These are phyloP conservation scores for Actinernus sp. DNA, from an alignment of 92 coral and sea anemone species.

Conservation along the genomic window DNA sequence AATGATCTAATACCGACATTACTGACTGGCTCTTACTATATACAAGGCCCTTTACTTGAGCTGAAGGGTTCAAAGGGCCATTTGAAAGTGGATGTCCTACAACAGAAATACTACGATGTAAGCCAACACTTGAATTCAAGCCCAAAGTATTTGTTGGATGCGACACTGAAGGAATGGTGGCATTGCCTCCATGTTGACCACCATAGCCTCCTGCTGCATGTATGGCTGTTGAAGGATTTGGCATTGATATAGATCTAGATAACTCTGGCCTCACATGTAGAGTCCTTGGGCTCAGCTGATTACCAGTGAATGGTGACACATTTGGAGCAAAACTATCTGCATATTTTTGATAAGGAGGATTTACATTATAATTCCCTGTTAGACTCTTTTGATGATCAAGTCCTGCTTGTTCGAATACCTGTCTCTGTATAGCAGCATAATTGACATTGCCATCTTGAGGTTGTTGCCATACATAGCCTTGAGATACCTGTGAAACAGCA, in stretches of 20 bases:
- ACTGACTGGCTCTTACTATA: slow-evolving; percentile 71
- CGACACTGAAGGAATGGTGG: slow-evolving; percentile 9
- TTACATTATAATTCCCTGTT: slow-evolving; percentile 55
- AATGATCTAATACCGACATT: slow-evolving; percentile 80
- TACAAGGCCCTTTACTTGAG: slow-evolving; percentile 1
- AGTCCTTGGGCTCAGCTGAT: slow-evolving; percentile 60
- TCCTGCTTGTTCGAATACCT: slow-evolving; percentile 81
- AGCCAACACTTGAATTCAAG: slow-evolving; percentile 6
- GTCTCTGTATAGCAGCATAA: slow-evolving; percentile 66
- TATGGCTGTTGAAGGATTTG: slow-evolving; percentile 42
- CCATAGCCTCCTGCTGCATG: too few relatives aligned
- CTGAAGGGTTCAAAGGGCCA: slow-evolving; percentile 68
- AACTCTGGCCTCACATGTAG: slow-evolving; percentile 57
- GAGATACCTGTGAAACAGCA: slow-evolving; percentile 51
- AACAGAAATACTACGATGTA: slow-evolving; percentile 28
- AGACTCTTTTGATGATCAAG: slow-evolving; percentile 62
- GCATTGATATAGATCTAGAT: slow-evolving; percentile 79
- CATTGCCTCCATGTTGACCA: slow-evolving; percentile 21
- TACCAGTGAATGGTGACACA: slow-evolving; percentile 92
- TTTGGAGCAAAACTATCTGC: slow-evolving; percentile 84
- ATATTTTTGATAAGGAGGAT: slow-evolving; percentile 61
- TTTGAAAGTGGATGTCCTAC: slow-evolving; percentile 46
- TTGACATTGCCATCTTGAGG: slow-evolving; percentile 50
- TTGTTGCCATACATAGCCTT: slow-evolving; percentile 63
- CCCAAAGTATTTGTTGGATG: slow-evolving; percentile 10